Base-by-base conservation (phyloP, 2,888 invertebrate genomes). In the Choristoneura rosaceana region DNA sequence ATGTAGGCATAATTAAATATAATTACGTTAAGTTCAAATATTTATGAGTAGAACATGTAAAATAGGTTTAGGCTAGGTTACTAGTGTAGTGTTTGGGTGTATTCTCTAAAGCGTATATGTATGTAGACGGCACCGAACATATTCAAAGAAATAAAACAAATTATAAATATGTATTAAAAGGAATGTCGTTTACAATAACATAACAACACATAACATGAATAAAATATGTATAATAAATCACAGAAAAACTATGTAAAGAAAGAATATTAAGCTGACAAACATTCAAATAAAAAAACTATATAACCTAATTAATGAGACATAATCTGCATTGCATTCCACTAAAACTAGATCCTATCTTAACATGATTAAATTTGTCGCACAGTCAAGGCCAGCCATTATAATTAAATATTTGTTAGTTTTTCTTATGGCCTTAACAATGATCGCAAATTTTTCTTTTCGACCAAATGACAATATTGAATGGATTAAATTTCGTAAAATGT, bases 151-250 rank as follows among this genome's bases (percentile, higher is more conserved):
- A 67, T 67, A 47, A 63, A 74, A 73, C 65, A 33, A 77, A 77
- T 77, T 69, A 63, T 77, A 78, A 79, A 73, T 71, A n/a, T n/a
- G n/a, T n/a, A 80, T 75, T 70, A 69, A 71, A 75, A 78, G 77
- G 65, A 76, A 78, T 78, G 71, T 81, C 65, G 71, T 76, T 80
- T 77, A 79, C 73, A 79, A 77, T 75, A 78, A 76, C 74, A 79
- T 74, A 76, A 74, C n/a, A 75, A 79, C 77, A 78, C 61, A 74
- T 77, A 79, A 79, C 77, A 77, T 71, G 66, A 38, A 76, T 74
- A 76, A 76, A 77, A 78, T 75, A 74, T 70, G 70, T 68, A 68
- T 10, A 67, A 69, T 74, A 66, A 59, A 14, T 50, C 59, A 50
- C 74, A 69, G 12, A 74, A 75, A 74, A 75, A 76, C 74, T 77